A percentile compares a stretch with the other conserved stretches of the same genome.
These are phyloP conservation scores for Pogonus chalceus DNA, from an alignment of 1,140 invertebrate genomes.

Conservation along the genomic window DNA sequence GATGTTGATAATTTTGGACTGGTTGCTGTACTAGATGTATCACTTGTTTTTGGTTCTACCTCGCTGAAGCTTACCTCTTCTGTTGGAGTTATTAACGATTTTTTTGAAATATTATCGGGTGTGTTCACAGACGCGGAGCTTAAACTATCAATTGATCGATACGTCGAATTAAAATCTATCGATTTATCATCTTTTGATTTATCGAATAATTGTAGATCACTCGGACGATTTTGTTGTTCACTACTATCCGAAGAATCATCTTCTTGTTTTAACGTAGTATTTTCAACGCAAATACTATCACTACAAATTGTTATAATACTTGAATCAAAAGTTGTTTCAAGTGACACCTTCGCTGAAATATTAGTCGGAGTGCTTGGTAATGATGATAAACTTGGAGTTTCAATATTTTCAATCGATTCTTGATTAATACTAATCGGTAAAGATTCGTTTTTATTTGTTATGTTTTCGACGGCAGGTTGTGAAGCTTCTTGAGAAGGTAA, in stretches of 20 bases:
- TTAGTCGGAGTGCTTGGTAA: neutral
- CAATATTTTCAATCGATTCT: neutral
- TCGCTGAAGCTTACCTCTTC: neutral
- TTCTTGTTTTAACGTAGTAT: neutral
- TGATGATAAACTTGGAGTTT: neutral
- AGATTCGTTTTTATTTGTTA: neutral
- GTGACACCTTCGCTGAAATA: neutral
- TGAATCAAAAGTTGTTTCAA: neutral
- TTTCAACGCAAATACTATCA: neutral
- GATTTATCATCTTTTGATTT: neutral
- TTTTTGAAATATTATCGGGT: neutral
- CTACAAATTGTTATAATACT: neutral
- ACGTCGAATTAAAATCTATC: neutral
- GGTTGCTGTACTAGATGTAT: neutral
- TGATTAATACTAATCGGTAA: neutral
- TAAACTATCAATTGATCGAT: neutral
- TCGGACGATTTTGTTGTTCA: too few relatives aligned
- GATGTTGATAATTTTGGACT: neutral
- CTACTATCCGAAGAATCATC: neutral
- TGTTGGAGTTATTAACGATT: neutral
- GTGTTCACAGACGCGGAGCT: neutral
- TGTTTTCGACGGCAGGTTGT: conserved; percentile 34
- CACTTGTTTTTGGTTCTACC: neutral
- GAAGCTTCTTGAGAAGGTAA: conserved; percentile 43
- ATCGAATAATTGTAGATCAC: too few relatives aligned